Conservation (phyloP, 2,113 vertebrate genomes). For the Hepsetus odoe region DNA sequence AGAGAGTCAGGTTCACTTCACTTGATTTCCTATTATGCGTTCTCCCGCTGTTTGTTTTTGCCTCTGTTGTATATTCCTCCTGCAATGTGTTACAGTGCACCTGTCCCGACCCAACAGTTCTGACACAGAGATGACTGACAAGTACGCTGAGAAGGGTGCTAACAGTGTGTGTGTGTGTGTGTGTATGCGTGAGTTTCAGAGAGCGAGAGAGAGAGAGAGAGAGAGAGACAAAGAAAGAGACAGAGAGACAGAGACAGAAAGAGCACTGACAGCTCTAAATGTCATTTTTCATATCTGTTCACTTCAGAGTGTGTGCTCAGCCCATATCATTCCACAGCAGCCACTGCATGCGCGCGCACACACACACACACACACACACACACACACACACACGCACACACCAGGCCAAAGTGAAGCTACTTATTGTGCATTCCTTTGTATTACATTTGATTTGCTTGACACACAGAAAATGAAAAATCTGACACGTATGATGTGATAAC, state of each 20-base stretch:
- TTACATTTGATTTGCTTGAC: slow-evolving; percentile 45
- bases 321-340: slow-evolving; percentile 46
- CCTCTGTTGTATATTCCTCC: slow-evolving; percentile 33
- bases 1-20: slow-evolving; percentile 38
- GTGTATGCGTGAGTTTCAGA: slow-evolving; percentile 18
- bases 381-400: slow-evolving; percentile 29
- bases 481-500: slow-evolving; percentile 37
- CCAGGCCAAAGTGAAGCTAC: slow-evolving; percentile 34
- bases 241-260: slow-evolving; percentile 17
- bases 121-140: slow-evolving; percentile 48
- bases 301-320: slow-evolving; percentile 54
- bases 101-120: slow-evolving; percentile 40
- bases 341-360: slow-evolving; percentile 27
- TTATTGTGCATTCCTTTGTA: slow-evolving; percentile 52
- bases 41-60: slow-evolving; percentile 41
- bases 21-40: slow-evolving; percentile 43
- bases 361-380: slow-evolving; percentile 27
- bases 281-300: slow-evolving; percentile 54
- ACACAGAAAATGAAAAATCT: slow-evolving; percentile 48
- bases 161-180: slow-evolving; percentile 1
- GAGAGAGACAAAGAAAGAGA: slow-evolving; percentile 5
- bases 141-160: slow-evolving; percentile 21
- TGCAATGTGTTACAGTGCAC: slow-evolving; percentile 42
- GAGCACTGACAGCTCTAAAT: slow-evolving; percentile 44
- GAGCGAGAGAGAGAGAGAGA: slow-evolving; percentile 20